Evolutionary conservation across 1,140 invertebrate genomes (phyloP).

Genomic region (Chironomus striatipennis): DNA sequence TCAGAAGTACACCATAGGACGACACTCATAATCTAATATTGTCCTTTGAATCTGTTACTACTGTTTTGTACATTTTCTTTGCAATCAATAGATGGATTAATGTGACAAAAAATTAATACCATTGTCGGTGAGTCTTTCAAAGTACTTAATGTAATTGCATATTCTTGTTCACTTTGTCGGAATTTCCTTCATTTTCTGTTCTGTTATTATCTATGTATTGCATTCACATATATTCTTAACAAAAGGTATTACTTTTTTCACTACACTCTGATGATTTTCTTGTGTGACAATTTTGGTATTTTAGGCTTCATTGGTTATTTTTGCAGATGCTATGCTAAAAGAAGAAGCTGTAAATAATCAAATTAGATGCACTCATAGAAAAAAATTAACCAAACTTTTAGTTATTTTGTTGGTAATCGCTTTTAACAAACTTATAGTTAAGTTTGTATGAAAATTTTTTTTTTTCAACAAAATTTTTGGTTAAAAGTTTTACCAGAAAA

Average conservation of each 20-base stretch:
- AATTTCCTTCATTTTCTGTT: background rate
- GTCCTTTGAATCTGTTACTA: background rate
- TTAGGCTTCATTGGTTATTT: background rate
- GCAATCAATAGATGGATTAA: background rate
- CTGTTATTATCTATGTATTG: background rate
- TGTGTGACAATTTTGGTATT: background rate
- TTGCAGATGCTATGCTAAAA: background rate
- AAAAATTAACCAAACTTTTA: no score
- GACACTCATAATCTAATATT: slow-evolving; percentile 21
- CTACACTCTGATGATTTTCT: background rate
- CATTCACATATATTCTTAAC: background rate
- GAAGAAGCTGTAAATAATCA: background rate
- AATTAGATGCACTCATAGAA: no score
- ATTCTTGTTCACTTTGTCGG: slow-evolving; percentile 17
- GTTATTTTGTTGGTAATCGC: no score
- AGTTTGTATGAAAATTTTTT: no score
- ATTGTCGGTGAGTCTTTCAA: background rate
- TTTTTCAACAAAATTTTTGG: no score
- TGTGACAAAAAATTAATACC: background rate
- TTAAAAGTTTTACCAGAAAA: no score
- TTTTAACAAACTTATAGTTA: no score
- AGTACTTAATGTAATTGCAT: slow-evolving; percentile 19
- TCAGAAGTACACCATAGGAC: background rate
- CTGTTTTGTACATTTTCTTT: no score
- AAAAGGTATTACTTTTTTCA: background rate